Conservation (phyloP, 1,140 invertebrate species). For the Drosophila persimilis region DNA sequence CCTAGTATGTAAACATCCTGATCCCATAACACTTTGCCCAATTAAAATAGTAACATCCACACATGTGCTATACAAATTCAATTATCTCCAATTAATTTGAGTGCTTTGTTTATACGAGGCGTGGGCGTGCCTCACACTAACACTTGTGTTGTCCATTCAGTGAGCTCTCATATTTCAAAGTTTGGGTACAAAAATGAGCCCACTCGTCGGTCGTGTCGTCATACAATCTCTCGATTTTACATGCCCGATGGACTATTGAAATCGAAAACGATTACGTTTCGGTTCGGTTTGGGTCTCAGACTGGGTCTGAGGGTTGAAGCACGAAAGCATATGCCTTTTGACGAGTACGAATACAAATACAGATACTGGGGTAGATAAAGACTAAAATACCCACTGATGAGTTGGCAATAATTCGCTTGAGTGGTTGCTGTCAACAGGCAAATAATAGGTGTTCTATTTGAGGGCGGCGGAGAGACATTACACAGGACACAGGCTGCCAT, state of each 20-base stretch:
- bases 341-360: constrained; percentile 41
- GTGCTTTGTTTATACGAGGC: constrained; percentile 54
- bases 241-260: constrained; percentile 45
- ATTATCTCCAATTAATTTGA: constrained; percentile 68
- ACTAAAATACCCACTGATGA: constrained; percentile 78
- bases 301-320: constrained; percentile 40
- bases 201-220: constrained; percentile 5
- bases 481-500: constrained; percentile 22
- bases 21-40: neutral
- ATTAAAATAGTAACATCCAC: constrained; percentile 15
- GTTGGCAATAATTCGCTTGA: constrained; percentile 80
- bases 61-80: constrained; percentile 34
- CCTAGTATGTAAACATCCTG: no score
- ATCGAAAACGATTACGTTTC: constrained; percentile 53
- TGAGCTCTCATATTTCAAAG: constrained; percentile 52
- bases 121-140: constrained; percentile 31
- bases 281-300: neutral
- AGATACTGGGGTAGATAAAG: constrained; percentile 59
- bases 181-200: constrained; percentile 15
- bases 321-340: constrained; percentile 67
- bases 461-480: constrained; percentile 57
- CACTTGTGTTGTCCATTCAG: constrained; percentile 21
- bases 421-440: constrained; percentile 78
- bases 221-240: constrained; percentile 30
- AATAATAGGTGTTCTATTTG: constrained; percentile 75